These are phyloP conservation scores for Caradrina clavipalpis DNA, from an alignment of 2,888 invertebrate genomes.

Conservation along the genomic window DNA sequence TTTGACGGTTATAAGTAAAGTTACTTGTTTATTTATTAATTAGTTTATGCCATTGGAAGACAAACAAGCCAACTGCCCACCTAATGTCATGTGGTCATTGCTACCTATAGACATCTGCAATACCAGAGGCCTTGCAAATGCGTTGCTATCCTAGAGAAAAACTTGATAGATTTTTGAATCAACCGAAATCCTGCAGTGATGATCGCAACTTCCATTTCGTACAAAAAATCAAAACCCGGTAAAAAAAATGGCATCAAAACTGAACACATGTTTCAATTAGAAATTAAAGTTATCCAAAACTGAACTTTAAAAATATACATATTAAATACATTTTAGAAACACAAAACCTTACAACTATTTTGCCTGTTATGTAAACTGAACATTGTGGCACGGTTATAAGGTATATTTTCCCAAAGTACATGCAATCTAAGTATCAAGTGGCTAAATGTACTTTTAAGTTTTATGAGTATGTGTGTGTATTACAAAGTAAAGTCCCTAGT, in stretches of 20 bases:
- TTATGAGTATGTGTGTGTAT: slow-evolving; percentile 17
- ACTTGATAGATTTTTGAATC: background rate
- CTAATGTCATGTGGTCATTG: too few species aligned
- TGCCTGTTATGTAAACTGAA: background rate
- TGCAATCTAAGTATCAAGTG: slow-evolving; percentile 7
- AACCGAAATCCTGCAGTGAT: background rate
- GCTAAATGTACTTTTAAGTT: slow-evolving; percentile 14
- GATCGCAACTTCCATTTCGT: background rate
- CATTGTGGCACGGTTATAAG: background rate
- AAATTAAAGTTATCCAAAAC: background rate
- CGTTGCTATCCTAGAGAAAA: too few species aligned
- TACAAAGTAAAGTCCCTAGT: slow-evolving; percentile 33
- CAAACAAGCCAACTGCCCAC: too few species aligned
- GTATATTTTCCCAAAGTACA: background rate
- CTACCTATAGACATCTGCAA: too few species aligned
- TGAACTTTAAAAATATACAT: background rate
- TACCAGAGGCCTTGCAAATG: too few species aligned
- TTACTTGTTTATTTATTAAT: too few species aligned
- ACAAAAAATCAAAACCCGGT: background rate
- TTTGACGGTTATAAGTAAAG: too few species aligned
- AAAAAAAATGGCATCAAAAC: background rate
- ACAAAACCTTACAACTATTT: background rate
- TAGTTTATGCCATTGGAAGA: too few species aligned
- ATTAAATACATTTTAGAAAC: background rate
- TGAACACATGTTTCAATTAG: background rate